Evolutionary conservation across 2,888 invertebrate genomes (phyloP), one percentile per base, ranked within the genome.

Genomic region (Malachius bipustulatus): DNA sequence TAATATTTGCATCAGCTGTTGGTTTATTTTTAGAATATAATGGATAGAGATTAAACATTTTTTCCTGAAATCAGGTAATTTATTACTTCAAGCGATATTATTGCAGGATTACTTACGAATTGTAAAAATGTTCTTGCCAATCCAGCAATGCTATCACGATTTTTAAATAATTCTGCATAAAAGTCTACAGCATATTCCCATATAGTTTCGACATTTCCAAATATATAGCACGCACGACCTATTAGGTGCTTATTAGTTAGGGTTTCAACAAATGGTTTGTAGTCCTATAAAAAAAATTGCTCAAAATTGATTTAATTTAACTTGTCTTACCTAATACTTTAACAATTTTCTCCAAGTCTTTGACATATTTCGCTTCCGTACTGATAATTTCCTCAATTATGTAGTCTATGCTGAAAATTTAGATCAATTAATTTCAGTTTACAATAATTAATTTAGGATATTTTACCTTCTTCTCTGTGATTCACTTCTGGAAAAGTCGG

Each of bases 11-110:
- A 34, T 60, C 56, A 4, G 59, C 54, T 34, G 41, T 50, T n/a
- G 56, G 57, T 42, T 60, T 61, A 37, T 59, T 61, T 40, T 50
- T 55, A 14, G 52, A 55, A 42, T 62, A 62, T 14, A 49, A 36
- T 6, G 59, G 56, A 43, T 62, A 62, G 3, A 55, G 39, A 32
- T 57, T 47, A 38, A 62, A 62, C 29, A 57, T 37, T 10, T 43
- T 38, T 44, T 55, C 52, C 61, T 61, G 35, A 39, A 60, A 56
- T 34, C n/a, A 19, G n/a, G 24, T n/a, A 19, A 37, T 28, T 16
- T 24, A 28, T 26, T 14, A 16, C 4, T 13, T 2, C 30, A 4
- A 8, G 6, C 3, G 26, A 32, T n/a, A 26, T 32, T 27, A 2
- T 15, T 28, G 2, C 9, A 37, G n/a, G 26, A 9, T 37, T 29